A percentile compares a stretch with the other conserved stretches of the same genome.
These are phyloP conservation scores for Acronicta alni DNA, from an alignment of 2,888 invertebrate genomes.

Conservation along the genomic window DNA sequence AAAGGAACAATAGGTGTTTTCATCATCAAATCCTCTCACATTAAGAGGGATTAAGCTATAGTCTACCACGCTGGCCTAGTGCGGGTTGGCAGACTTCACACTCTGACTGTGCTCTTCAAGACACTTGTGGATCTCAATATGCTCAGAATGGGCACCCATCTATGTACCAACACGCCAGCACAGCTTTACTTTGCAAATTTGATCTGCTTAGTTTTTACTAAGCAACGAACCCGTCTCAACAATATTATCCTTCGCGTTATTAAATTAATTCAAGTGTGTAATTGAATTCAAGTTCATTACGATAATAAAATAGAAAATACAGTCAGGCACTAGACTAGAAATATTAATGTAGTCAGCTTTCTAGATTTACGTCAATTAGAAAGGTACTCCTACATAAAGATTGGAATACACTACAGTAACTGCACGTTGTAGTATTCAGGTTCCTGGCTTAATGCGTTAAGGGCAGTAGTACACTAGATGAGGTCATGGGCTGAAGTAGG, in stretches of 20 bases:
- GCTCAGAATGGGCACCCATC: too few relatives aligned
- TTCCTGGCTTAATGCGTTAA: constrained; percentile 19
- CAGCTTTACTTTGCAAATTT: too few relatives aligned
- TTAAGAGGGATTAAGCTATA: too few relatives aligned
- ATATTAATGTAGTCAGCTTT: constrained; percentile 64
- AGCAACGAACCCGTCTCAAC: background rate
- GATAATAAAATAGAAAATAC: constrained; percentile 48
- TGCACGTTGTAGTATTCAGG: constrained; percentile 18
- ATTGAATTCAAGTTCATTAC: constrained; percentile 42
- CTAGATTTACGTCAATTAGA: constrained; percentile 66
- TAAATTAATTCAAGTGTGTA: constrained; percentile 23
- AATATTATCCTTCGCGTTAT: constrained; percentile 4
- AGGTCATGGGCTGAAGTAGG: background rate
- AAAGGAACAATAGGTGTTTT: too few relatives aligned
- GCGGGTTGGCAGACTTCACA: too few relatives aligned
- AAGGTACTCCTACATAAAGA: constrained; percentile 64
- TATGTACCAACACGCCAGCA: too few relatives aligned
- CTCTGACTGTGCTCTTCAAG: too few relatives aligned
- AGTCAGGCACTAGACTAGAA: constrained; percentile 22
- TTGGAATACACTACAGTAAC: constrained; percentile 26
- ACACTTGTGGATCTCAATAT: too few relatives aligned
- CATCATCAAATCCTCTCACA: too few relatives aligned
- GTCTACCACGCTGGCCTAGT: too few relatives aligned
- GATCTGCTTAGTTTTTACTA: too few relatives aligned
- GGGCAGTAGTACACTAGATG: constrained; percentile 23